Conservation (phyloP, 2,797 vertebrate species). For the Poeciliopsis infans region DNA sequence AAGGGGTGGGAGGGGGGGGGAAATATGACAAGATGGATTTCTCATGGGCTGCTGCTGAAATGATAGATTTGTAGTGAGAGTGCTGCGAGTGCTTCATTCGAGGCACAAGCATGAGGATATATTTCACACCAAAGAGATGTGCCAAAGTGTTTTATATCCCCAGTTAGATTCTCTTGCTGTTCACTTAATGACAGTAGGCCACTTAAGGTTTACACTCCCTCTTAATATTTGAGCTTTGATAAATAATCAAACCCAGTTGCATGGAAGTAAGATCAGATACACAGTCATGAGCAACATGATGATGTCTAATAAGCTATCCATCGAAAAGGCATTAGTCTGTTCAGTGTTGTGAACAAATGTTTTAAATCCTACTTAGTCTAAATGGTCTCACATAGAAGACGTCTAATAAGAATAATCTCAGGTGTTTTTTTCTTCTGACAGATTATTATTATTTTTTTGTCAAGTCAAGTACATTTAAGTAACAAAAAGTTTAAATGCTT, state of each 20-base stretch:
- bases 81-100: conserved; percentile 36
- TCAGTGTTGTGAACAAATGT: background rate
- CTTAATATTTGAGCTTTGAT: conserved; percentile 24
- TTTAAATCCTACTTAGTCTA: background rate
- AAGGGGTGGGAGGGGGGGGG: background rate
- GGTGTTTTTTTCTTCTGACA: background rate
- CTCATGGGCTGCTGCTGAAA: conserved; percentile 58
- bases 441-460: background rate
- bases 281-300: background rate
- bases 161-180: conserved; percentile 45
- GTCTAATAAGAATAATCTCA: background rate
- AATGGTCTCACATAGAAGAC: background rate
- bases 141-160: conserved; percentile 42
- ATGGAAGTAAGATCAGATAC: conserved; percentile 2
- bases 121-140: conserved; percentile 56
- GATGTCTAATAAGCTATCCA: background rate
- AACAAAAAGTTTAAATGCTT: background rate
- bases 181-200: conserved; percentile 51
- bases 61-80: conserved; percentile 61
- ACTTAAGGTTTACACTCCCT: conserved; percentile 15
- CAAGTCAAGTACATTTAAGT: background rate
- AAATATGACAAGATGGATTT: conserved; percentile 49
- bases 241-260: conserved; percentile 37
- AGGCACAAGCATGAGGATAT: conserved; percentile 37
- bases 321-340: background rate